These are phyloP conservation scores for Plutomurus gul DNA, from an alignment of 1,140 invertebrate genomes.

Conservation along the genomic window DNA sequence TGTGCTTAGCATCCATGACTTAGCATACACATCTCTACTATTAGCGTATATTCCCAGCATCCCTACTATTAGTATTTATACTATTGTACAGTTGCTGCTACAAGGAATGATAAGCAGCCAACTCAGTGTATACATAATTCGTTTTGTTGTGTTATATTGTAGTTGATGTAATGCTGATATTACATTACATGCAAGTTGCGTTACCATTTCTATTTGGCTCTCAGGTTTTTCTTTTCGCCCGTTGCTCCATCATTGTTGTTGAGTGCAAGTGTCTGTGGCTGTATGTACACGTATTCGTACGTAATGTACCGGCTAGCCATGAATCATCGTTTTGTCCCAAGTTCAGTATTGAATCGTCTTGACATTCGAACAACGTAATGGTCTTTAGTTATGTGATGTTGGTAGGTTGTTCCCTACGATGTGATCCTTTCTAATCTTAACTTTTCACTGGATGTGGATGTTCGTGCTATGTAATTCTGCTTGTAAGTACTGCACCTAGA, in stretches of 20 bases:
- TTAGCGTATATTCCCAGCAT: too few species aligned
- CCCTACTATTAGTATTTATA: too few species aligned
- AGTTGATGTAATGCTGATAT: background rate
- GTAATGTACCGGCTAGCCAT: conserved; percentile 12
- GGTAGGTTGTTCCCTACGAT: background rate
- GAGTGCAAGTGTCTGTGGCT: background rate
- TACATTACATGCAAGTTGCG: too few species aligned
- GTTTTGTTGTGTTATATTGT: background rate
- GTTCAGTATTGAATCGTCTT: conserved; percentile 41
- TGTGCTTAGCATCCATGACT: too few species aligned
- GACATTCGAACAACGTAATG: conserved; percentile 44
- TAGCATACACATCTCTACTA: too few species aligned
- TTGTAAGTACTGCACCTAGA: background rate
- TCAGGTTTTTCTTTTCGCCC: background rate
- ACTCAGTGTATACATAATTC: too few species aligned
- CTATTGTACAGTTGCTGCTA: too few species aligned
- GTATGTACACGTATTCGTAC: background rate
- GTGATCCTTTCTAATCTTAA: conserved; percentile 11
- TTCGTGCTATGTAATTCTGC: background rate
- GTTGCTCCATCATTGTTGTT: conserved; percentile 11
- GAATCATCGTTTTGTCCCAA: conserved; percentile 45
- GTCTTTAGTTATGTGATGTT: conserved; percentile 32
- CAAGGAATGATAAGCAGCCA: too few species aligned
- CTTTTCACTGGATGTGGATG: background rate
- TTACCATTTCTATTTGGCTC: background rate